Conservation (phyloP, 2,888 invertebrate genomes). For the Xylota segnis region DNA sequence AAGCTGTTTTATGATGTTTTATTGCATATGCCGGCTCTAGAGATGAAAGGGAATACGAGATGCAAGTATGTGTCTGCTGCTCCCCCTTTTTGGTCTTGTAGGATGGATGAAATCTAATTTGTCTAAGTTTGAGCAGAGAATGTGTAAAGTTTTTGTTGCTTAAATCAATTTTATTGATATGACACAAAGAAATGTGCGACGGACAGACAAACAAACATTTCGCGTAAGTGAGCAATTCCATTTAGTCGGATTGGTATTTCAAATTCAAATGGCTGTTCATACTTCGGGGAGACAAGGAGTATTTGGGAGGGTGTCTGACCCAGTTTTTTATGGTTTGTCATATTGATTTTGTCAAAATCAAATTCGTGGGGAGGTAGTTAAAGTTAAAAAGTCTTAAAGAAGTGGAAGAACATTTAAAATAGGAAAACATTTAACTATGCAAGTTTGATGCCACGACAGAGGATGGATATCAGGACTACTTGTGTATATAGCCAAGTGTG, state of each 20-base stretch:
- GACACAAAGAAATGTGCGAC: slow-evolving; percentile 4
- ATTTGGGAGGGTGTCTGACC: slow-evolving; percentile 55
- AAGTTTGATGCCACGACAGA: no score
- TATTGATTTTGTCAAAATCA: slow-evolving; percentile 23
- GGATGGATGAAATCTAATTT: slow-evolving; percentile 16
- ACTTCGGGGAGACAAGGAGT: slow-evolving; percentile 46
- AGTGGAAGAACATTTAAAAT: not conserved
- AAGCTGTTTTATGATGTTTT: slow-evolving; percentile 46
- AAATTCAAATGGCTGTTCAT: slow-evolving; percentile 55
- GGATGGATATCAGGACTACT: no score
- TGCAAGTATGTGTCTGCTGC: slow-evolving; percentile 17
- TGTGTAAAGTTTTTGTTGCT: slow-evolving; percentile 26
- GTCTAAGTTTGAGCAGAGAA: slow-evolving; percentile 36
- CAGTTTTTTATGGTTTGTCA: slow-evolving; percentile 27
- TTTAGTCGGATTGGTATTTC: slow-evolving; percentile 53
- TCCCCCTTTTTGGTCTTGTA: not conserved
- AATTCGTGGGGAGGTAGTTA: not conserved
- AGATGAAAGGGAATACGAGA: slow-evolving; percentile 54
- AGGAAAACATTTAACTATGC: no score
- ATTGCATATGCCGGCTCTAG: slow-evolving; percentile 8
- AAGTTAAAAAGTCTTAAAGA: not conserved
- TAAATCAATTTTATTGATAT: slow-evolving; percentile 55
- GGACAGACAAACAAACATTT: slow-evolving; percentile 36
- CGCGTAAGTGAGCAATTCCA: slow-evolving; percentile 51
- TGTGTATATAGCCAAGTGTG: no score